Evolutionary conservation across 2,797 vertebrate species (phyloP).

Genomic region (Neosilurus mollespiculum): DNA sequence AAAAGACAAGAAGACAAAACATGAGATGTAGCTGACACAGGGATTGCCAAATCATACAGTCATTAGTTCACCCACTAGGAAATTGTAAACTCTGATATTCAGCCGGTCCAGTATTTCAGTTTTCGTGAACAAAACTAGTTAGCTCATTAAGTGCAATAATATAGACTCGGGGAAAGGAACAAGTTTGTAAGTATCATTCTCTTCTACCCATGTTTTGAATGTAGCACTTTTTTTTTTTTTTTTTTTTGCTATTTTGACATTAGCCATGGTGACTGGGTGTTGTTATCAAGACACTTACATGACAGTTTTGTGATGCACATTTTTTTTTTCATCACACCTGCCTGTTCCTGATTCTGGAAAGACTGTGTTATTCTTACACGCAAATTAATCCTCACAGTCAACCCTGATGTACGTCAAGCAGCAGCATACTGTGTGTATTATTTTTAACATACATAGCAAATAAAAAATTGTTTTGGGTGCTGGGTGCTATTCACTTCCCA

Average conservation of each 20-base stretch:
- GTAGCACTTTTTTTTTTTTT: background rate
- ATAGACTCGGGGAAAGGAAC: background rate
- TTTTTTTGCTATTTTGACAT: background rate
- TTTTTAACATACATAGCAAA: background rate
- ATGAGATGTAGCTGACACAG: background rate
- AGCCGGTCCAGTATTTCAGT: background rate
- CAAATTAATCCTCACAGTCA: background rate
- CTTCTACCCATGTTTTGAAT: background rate
- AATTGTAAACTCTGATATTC: background rate
- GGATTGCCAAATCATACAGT: background rate
- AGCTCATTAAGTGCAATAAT: background rate
- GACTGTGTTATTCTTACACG: background rate
- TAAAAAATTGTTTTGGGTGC: too few species aligned
- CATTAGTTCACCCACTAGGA: background rate
- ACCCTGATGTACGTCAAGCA: background rate
- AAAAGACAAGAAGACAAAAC: constrained; percentile 3
- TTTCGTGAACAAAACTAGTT: background rate
- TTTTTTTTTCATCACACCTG: background rate
- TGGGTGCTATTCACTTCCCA: too few species aligned
- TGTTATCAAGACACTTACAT: background rate
- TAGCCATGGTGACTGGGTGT: background rate
- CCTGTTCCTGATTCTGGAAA: background rate
- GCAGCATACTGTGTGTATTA: background rate
- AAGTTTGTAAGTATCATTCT: background rate
- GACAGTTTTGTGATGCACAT: background rate